Base-by-base conservation (phyloP, 2,797 vertebrate genomes). In the Siniperca undulata region DNA sequence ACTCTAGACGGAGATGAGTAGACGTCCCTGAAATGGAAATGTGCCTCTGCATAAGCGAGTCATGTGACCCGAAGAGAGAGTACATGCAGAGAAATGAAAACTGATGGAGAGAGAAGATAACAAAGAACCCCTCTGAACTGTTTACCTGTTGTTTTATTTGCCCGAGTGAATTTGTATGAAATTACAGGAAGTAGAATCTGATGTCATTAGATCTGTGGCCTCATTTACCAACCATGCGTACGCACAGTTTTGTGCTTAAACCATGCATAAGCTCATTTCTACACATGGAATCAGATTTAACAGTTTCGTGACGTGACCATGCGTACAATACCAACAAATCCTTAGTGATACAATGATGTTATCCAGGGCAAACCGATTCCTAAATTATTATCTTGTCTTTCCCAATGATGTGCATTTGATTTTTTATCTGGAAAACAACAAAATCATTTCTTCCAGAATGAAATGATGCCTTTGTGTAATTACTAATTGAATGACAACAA, bases 1-100 rank as follows among this genome's bases (percentile, higher is more conserved):
- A 59, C 78, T 85, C 66, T 55, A 50, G 16, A 83, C 30, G 0
- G 56, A 81, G 81, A 81, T 59, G 61, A 78, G 69, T 59, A 68
- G 66, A 87, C 14, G 3, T 62, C n/a, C n/a, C 50, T 4, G 44
- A 40, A 76, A 86, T 53, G 36, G 61, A 74, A 79, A 73, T 78
- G 77, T 77, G 77, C 16, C 36, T 85, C 9, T 30, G 65, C 67
- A 67, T 59, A 60, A 74, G 42, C 7, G 1, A 34, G 62, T 1
- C 27, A 59, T n/a, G 70, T 80, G 55, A 87, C 66, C 78, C 55
- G 7, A 24, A 42, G 50, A 70, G 20, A 52, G 46, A 55, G 42
- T 9, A 30, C 73, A 48, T 44, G 60, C 24, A 80, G 58, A 60
- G 17, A 61, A 61, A 74, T 66, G n/a, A 61, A 62, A 70, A 44